These are phyloP conservation scores for Gallinago paraguaiae DNA, from an alignment of 2,113 vertebrate genomes.

Conservation along the genomic window DNA sequence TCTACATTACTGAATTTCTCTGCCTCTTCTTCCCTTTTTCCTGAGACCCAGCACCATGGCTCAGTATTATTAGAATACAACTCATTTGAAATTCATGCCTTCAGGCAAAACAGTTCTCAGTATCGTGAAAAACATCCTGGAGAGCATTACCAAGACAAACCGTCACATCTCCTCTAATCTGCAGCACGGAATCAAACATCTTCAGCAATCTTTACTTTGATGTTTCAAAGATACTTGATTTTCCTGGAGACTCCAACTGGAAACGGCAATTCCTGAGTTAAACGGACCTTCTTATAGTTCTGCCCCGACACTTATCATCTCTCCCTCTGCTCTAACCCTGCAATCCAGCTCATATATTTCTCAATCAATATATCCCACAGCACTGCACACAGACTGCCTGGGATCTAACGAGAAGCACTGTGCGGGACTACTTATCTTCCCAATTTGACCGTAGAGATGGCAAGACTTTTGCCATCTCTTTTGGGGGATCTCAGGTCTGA, in stretches of 20 bases:
- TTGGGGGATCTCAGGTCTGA: not conserved
- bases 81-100: not conserved
- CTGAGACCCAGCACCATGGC: not conserved
- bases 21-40: not conserved
- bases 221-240: not conserved
- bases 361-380: not conserved
- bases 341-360: not conserved
- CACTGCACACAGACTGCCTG: accelerated
- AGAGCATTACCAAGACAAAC: not conserved
- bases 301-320: not conserved
- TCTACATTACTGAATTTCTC: not conserved
- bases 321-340: not conserved
- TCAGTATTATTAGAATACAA: not conserved
- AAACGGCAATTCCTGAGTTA: not conserved
- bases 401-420: not conserved
- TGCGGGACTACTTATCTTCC: accelerated
- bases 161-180: not conserved
- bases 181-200: not conserved
- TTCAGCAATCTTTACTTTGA: not conserved
- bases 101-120: not conserved
- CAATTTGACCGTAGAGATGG: accelerated
- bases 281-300: not conserved
- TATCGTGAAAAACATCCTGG: not conserved
- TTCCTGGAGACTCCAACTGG: not conserved
- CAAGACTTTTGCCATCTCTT: not conserved